A percentile compares a stretch with the other conserved stretches of the same genome.
Evolutionary conservation across 2,888 invertebrate genomes (phyloP).

Genomic region (Monochamus alternatus): DNA sequence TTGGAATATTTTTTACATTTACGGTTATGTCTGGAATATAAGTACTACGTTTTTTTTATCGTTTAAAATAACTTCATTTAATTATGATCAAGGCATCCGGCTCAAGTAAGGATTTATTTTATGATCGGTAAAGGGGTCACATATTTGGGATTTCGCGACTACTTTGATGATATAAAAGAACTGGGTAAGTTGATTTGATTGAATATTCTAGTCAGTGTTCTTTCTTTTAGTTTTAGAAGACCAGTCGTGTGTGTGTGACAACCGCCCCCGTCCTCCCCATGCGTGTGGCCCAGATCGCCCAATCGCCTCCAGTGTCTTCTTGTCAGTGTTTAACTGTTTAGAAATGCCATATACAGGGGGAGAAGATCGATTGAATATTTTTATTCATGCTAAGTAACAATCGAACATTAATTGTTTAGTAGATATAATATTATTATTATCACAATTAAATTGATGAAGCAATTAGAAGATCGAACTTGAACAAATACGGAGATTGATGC

Average conservation of each 20-base stretch:
- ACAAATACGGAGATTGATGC: too few relatives aligned
- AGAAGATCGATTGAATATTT: neutral
- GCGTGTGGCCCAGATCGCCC: conserved; percentile 51
- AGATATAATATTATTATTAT: too few relatives aligned
- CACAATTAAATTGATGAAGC: too few relatives aligned
- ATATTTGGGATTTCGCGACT: conserved; percentile 67
- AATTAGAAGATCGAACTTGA: too few relatives aligned
- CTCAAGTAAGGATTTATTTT: conserved; percentile 30
- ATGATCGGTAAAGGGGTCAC: conserved; percentile 67
- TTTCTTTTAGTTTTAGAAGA: conserved; percentile 68
- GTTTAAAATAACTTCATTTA: conserved; percentile 12
- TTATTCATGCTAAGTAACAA: too few relatives aligned
- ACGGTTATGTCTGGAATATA: too few relatives aligned
- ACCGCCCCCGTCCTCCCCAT: conserved; percentile 47
- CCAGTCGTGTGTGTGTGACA: conserved; percentile 66
- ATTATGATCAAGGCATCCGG: conserved; percentile 15
- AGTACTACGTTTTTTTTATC: neutral
- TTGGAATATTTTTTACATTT: too few relatives aligned
- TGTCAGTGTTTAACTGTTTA: conserved; percentile 49
- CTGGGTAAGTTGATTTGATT: conserved; percentile 69
- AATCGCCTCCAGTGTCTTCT: conserved; percentile 46
- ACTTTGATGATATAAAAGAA: conserved; percentile 67
- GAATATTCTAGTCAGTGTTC: conserved; percentile 70
- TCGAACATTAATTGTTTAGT: too few relatives aligned
- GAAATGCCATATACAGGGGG: conserved; percentile 43